Percentiles rank a stretch among this genome's conserved stretches.
These are phyloP conservation scores for Dendrolimus houi DNA, from an alignment of 2,888 invertebrate species.

Conservation along the genomic window DNA sequence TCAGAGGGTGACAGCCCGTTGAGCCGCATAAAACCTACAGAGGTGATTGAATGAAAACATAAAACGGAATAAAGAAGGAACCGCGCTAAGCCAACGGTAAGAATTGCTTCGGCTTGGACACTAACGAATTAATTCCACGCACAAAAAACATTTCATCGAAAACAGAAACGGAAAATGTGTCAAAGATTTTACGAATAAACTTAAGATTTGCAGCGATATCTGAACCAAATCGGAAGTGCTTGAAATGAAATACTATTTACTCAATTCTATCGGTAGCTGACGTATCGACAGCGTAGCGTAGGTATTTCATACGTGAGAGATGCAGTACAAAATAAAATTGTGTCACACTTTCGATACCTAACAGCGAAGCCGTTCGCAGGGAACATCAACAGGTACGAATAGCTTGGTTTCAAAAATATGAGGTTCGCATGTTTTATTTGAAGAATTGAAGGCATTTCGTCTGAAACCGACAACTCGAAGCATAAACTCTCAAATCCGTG, in stretches of 20 bases:
- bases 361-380: conserved; percentile 11
- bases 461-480: conserved; percentile 41
- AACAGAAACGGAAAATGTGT: neutral
- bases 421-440: conserved; percentile 31
- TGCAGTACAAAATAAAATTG: conserved; percentile 31
- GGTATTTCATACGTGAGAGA: conserved; percentile 21
- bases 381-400: neutral
- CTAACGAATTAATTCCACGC: neutral
- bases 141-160: neutral
- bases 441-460: conserved; percentile 47
- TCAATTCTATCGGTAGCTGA: conserved; percentile 12
- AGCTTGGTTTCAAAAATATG: conserved; percentile 3
- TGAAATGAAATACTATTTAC: conserved; percentile 11
- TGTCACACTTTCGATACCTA: conserved; percentile 23
- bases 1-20: conserved; percentile 48
- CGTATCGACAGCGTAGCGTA: conserved; percentile 14
- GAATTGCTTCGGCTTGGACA: neutral
- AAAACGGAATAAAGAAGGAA: conserved; percentile 17
- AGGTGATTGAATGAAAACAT: conserved; percentile 53
- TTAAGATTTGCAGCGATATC: neutral
- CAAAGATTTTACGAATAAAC: neutral
- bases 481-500: conserved; percentile 65
- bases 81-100: neutral
- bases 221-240: conserved; percentile 3
- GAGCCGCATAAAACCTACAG: conserved; percentile 42